Evolutionary conservation across 2,888 invertebrate species (phyloP), one percentile per base, ranked within the genome.

Genomic region (Balanococcus diminutus): DNA sequence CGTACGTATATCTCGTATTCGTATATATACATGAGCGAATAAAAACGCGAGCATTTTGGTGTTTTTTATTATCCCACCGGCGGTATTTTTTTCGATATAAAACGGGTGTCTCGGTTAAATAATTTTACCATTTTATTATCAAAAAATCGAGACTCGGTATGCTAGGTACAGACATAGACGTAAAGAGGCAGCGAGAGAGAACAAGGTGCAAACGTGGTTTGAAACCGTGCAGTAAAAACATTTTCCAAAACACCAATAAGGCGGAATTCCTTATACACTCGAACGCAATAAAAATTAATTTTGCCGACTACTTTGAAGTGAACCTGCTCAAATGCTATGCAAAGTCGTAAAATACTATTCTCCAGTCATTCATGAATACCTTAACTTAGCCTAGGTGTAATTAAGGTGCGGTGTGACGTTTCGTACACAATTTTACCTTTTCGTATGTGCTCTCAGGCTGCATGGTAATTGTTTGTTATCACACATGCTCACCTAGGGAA

Each of bases 231-330:
- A 56, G 56, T 56, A 67, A 67, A 67, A 28, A 67, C 67, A 67
- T 67, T 67, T 67, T 67, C 28, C 28, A 67, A 67, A 67, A 67
- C 67, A 67, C 67, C 67, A 67, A 67, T 67, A 67, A 67, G 67
- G 67, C 67, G 67, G 67, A 67, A 67, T 67, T 67, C 67, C 67
- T 31, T 56, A 42, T 42, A 22, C 19, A 56, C 67, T 28, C 8
- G 22, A 56, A 56, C 56, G 56, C 11, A 56, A 67, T 67, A 67
- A 67, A 67, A 67, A 67, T 67, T 67, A 67, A 67, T 67, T 67
- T 67, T 31, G 67, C 67, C 67, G 67, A 67, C 67, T 67, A 67
- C 67, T 67, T 67, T 67, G 67, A 67, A 67, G 67, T 67, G 67
- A 67, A 67, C 67, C 67, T 67, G 67, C 67, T 67, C 67, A 67